Evolutionary conservation across 2,797 vertebrate species (phyloP).

Genomic region (Microchirus variegatus): DNA sequence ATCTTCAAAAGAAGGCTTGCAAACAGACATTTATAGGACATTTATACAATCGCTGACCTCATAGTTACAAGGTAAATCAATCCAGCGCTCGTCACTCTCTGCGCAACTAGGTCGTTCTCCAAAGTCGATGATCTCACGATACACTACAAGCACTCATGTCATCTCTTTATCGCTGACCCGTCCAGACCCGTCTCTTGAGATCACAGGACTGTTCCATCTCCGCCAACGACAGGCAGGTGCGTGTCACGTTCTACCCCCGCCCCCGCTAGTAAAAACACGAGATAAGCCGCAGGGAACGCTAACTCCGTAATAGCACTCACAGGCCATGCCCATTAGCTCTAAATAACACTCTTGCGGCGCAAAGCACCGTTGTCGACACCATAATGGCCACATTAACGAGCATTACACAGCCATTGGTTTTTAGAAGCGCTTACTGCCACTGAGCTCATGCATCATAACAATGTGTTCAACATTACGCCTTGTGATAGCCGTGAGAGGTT

Average conservation of each 20-base stretch:
- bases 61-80: not conserved
- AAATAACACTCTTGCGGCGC: constrained; percentile 67
- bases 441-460: constrained; percentile 72
- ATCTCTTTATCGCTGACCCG: constrained; percentile 54
- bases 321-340: constrained; percentile 71
- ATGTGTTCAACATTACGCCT: constrained; percentile 45
- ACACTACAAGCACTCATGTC: constrained; percentile 34
- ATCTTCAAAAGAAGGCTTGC: not conserved
- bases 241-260: constrained; percentile 23
- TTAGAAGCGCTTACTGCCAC: constrained; percentile 71
- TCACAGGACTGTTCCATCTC: constrained; percentile 47
- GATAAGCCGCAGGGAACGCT: constrained; percentile 55
- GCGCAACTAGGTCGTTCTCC: constrained; percentile 3
- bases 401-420: constrained; percentile 80
- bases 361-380: constrained; percentile 58
- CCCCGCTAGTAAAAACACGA: constrained; percentile 38
- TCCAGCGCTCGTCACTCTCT: not conserved
- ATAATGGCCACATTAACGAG: constrained; percentile 79
- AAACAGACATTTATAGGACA: not conserved
- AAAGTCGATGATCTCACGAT: constrained; percentile 35
- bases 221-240: constrained; percentile 38
- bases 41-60: not conserved
- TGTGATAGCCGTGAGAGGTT: constrained; percentile 24
- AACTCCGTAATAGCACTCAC: constrained; percentile 65
- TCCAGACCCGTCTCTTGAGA: constrained; percentile 37